Evolutionary conservation across 2,888 invertebrate genomes (phyloP).

Genomic region (Noctua fimbriata): DNA sequence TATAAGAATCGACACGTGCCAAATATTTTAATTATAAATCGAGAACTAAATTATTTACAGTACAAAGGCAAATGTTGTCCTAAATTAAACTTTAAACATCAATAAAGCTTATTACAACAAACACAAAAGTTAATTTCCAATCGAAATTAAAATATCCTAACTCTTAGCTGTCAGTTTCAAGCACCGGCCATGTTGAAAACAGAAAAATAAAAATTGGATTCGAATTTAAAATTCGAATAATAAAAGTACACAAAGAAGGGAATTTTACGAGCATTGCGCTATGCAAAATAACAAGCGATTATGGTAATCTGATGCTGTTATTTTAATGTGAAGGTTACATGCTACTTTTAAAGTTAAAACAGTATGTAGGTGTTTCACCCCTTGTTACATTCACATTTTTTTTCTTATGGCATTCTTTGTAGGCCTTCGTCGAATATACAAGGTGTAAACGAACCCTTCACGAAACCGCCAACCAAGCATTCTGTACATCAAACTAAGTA

Average conservation of each 20-base stretch:
- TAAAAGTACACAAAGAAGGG: conserved; percentile 42
- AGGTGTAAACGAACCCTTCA: too few species aligned
- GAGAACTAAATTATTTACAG: not conserved
- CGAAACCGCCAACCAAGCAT: too few species aligned
- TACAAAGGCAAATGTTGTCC: not conserved
- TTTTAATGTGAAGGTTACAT: conserved; percentile 40
- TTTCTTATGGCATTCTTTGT: not conserved
- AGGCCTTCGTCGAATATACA: not conserved
- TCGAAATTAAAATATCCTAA: conserved; percentile 11
- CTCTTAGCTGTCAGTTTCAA: conserved; percentile 24
- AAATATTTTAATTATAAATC: not conserved
- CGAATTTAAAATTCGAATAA: conserved; percentile 55
- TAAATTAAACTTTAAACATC: not conserved
- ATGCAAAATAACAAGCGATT: conserved; percentile 58
- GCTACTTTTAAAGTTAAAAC: conserved; percentile 22
- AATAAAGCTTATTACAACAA: not conserved
- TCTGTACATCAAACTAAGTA: too few species aligned
- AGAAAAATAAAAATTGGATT: conserved; percentile 47
- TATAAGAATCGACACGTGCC: not conserved
- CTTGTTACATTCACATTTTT: not conserved
- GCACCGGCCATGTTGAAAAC: conserved; percentile 29
- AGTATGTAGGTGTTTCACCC: conserved; percentile 7
- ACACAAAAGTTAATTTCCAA: conserved; percentile 5
- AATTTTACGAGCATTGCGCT: conserved; percentile 50
- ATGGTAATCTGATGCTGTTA: conserved; percentile 51